Evolutionary conservation across 64 coral and sea anemone species (phyloP), one percentile per base, ranked within the genome.

Genomic region (Stichodactyla mertensii): DNA sequence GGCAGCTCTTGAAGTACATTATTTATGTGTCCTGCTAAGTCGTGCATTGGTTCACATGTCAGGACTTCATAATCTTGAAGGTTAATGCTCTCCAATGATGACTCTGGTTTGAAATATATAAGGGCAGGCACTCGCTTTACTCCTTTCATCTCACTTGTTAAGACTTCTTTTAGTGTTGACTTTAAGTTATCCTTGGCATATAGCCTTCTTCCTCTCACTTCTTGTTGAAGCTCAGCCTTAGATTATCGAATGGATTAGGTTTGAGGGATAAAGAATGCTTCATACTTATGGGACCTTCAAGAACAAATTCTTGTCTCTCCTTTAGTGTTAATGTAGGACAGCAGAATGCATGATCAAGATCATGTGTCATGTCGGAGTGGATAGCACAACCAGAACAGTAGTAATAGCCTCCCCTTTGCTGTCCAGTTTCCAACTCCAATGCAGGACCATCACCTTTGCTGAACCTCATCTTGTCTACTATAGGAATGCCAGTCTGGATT

Each of bases 41-140:
- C 88, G 54, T 89, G 88, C 88, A 83, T 89, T 70, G 88, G 88
- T 52, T 89, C 80, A 89, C 88, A 89, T 23, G 57, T 5, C 60
- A 78, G n/a, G 13, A 78, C 71, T 78, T 78, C 71, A 78, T 78
- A 78, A 31, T 51, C n/a, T 24, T 31, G 6, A 4, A 24, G 6
- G 13, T 78, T 78, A 78, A 78, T 26, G 7, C 36, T 51, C 3
- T 45, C 36, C 5, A 86, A 51, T n/a, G 55, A 19, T 5, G 45
- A n/a, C 15, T 27, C 24, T 7, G 78, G 79, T 83, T 54, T 19
- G 57, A 8, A 66, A 22, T 52, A 83, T 13, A 89, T 54, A 52
- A 52, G 88, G 20, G 77, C 88, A 67, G 55, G 78, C 3, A 45
- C 36, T 13, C 13, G 20, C 13, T 78, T 78, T 0, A 10, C 7